Conservation (phyloP, 2,888 invertebrate species). For the Plebejus melissa region DNA sequence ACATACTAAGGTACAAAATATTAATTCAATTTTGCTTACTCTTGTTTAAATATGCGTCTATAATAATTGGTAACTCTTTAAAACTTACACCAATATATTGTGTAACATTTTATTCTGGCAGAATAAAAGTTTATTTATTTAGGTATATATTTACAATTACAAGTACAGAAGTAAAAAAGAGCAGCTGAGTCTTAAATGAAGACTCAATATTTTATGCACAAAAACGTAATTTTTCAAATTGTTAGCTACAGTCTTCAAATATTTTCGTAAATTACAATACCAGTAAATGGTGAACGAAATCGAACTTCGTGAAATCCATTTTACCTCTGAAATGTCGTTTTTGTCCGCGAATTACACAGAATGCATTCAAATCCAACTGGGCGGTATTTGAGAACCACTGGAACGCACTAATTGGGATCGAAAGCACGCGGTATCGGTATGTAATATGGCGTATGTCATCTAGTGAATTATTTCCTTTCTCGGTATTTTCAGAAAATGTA, state of each 20-base stretch:
- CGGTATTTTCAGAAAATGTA: background rate
- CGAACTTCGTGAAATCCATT: background rate
- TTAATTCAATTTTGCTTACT: no score
- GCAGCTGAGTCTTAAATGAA: no score
- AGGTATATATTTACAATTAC: no score
- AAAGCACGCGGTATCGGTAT: constrained; percentile 3
- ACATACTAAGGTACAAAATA: no score
- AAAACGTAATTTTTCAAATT: no score
- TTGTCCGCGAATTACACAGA: constrained; percentile 1
- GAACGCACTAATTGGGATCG: constrained; percentile 14
- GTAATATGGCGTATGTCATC: background rate
- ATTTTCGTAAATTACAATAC: background rate
- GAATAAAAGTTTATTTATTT: no score
- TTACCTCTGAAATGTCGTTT: background rate
- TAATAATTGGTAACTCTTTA: no score
- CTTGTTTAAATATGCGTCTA: no score
- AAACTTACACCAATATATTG: no score
- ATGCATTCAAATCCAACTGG: background rate
- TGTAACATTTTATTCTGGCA: no score
- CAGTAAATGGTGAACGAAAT: background rate
- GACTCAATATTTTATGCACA: no score
- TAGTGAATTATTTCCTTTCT: background rate
- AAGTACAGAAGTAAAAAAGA: no score
- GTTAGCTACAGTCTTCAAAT: background rate
- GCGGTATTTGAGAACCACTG: constrained; percentile 7